A percentile compares a stretch with the other conserved stretches of the same genome.
Evolutionary conservation across 2,888 invertebrate species (phyloP).

Genomic region (Cephus runcator): DNA sequence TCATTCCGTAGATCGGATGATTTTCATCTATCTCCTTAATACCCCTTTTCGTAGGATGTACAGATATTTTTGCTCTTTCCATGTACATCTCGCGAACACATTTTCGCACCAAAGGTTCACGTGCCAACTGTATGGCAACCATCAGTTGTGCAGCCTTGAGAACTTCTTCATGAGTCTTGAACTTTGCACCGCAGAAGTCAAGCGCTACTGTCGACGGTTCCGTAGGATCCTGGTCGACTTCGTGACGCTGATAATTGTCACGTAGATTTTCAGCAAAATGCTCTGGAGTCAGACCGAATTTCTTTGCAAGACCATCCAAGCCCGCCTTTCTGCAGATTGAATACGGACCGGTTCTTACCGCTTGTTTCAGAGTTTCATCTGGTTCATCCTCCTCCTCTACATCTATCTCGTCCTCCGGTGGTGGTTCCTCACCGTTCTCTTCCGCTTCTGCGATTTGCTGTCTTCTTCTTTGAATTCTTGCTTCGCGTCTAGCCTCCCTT

Average conservation of each 20-base stretch:
- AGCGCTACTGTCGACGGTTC: constrained; percentile 86
- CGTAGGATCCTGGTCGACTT: constrained; percentile 91
- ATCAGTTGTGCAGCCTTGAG: constrained; percentile 92
- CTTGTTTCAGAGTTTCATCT: constrained; percentile 81
- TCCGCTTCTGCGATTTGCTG: constrained; percentile 72
- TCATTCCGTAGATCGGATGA: constrained; percentile 87
- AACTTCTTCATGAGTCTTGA: constrained; percentile 78
- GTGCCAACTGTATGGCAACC: constrained; percentile 92
- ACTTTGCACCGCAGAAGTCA: constrained; percentile 69
- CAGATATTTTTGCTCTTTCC: constrained; percentile 86
- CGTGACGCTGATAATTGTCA: constrained; percentile 94
- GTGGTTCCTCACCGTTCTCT: constrained; percentile 72
- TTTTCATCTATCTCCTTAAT: constrained; percentile 95
- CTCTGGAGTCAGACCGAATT: constrained; percentile 93
- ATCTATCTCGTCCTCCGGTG: constrained; percentile 70
- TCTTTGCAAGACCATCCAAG: constrained; percentile 84
- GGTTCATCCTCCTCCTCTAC: constrained; percentile 67
- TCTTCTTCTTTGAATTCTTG: constrained; percentile 65
- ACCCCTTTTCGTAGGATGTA: constrained; percentile 89
- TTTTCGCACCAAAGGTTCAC: constrained; percentile 89
- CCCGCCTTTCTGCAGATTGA: constrained; percentile 88
- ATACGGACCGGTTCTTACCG: constrained; percentile 89
- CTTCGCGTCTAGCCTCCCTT: constrained; percentile 71
- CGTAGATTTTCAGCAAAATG: constrained; percentile 96
- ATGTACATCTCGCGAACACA: constrained; percentile 87